These are phyloP conservation scores for Poeciliopsis presidionis DNA, from an alignment of 2,797 vertebrate species.

Conservation along the genomic window DNA sequence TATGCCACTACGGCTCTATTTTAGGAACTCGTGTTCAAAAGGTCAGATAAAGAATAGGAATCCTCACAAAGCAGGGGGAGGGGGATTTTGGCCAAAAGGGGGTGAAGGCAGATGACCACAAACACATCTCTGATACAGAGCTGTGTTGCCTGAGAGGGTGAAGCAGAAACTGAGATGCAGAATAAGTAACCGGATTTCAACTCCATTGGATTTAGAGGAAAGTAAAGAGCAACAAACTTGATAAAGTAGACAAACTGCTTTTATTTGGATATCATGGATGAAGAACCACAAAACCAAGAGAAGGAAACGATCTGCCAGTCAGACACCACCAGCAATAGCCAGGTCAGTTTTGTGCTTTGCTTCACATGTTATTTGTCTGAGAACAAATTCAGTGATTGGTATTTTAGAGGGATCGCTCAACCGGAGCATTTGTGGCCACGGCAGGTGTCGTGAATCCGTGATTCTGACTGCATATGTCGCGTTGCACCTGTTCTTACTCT, in stretches of 20 bases:
- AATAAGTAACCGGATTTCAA: not conserved
- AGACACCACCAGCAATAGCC: conserved; percentile 61
- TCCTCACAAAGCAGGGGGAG: conserved; percentile 62
- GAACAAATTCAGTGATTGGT: not conserved
- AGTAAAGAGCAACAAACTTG: not conserved
- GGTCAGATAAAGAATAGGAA: conserved; percentile 81
- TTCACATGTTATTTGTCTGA: not conserved
- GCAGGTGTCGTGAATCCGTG: conserved; percentile 45
- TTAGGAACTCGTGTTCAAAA: conserved; percentile 78
- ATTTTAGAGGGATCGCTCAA: conserved; percentile 20
- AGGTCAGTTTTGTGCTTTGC: conserved; percentile 46
- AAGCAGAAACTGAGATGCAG: conserved; percentile 13
- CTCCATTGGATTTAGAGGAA: conserved; percentile 23
- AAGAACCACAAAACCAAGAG: conserved; percentile 47
- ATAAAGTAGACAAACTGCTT: conserved; percentile 5
- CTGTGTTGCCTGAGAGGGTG: conserved; percentile 31
- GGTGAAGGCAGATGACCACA: conserved; percentile 54
- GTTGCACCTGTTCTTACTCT: conserved; percentile 60
- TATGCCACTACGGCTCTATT: conserved; percentile 79
- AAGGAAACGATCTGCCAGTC: conserved; percentile 28
- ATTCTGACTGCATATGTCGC: conserved; percentile 9
- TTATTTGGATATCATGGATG: conserved; percentile 59
- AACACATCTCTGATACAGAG: conserved; percentile 41
- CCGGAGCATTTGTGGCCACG: conserved; percentile 32
- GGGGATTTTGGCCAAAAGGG: conserved; percentile 54